phyloP scores from a whole-genome alignment of 2,888 invertebrate genomes.

The Andrena praecox region DNA sequence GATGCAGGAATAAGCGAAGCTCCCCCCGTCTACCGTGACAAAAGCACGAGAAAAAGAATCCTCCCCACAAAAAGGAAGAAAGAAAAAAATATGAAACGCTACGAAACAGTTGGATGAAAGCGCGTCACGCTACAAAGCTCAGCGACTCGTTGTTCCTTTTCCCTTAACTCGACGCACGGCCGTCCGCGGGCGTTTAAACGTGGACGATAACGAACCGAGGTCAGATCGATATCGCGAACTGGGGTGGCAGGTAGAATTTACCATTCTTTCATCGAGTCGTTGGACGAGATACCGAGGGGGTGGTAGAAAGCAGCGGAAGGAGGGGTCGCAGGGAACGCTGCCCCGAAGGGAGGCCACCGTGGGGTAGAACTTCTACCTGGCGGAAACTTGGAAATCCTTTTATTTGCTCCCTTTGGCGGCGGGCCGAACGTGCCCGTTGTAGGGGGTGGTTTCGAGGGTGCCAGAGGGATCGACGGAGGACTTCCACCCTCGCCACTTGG shows the following conservation, averaged over 20 bases:
- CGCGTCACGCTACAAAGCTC: constrained; percentile 31
- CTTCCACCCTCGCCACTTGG: constrained; percentile 18
- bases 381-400: constrained; percentile 75
- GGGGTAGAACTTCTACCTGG: constrained; percentile 55
- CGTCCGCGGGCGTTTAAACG: constrained; percentile 27
- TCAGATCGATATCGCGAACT: constrained; percentile 60
- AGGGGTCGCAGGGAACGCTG: constrained; percentile 33
- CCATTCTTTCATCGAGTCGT: constrained; percentile 44
- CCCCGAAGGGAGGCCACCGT: constrained; percentile 39
- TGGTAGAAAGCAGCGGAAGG: constrained; percentile 10
- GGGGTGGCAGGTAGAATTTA: constrained; percentile 36
- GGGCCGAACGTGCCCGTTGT: constrained; percentile 45
- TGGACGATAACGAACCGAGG: constrained; percentile 42
- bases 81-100: constrained; percentile 44
- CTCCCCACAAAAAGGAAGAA: not conserved
- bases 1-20: not conserved
- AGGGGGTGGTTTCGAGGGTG: constrained; percentile 17
- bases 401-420: constrained; percentile 62
- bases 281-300: constrained; percentile 8
- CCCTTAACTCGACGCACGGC: constrained; percentile 34
- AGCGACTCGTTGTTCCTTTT: constrained; percentile 44
- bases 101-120: constrained; percentile 31
- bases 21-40: constrained; percentile 8
- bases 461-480: constrained; percentile 14
- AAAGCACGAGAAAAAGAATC: not conserved